Evolutionary conservation across 2,888 invertebrate genomes (phyloP).

Genomic region (Physocephala rufipes): DNA sequence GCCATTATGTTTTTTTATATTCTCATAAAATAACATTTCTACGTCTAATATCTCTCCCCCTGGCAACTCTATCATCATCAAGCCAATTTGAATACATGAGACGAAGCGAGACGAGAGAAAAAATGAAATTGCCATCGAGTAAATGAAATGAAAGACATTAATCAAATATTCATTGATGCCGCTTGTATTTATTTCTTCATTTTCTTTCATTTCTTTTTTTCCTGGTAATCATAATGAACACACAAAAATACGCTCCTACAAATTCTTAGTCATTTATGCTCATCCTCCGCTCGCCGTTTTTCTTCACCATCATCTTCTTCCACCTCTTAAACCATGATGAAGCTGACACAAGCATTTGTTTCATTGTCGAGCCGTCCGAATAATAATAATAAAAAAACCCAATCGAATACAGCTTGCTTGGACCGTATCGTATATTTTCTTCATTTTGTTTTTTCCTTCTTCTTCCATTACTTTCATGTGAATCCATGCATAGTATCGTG

Average conservation of each 20-base stretch:
- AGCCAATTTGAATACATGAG: not conserved
- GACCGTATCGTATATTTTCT: too few relatives aligned
- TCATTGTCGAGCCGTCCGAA: too few relatives aligned
- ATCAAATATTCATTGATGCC: conserved; percentile 32
- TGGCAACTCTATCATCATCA: too few relatives aligned
- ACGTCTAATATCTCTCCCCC: not conserved
- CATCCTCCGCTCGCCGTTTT: too few relatives aligned
- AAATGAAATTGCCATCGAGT: too few relatives aligned
- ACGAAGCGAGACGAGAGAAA: conserved; percentile 17
- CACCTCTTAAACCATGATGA: too few relatives aligned
- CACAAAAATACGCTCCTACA: not conserved
- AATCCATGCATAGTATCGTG: not conserved
- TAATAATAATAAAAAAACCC: too few relatives aligned
- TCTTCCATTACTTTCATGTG: not conserved
- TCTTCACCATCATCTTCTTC: too few relatives aligned
- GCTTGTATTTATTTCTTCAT: conserved; percentile 31
- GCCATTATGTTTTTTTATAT: too few relatives aligned
- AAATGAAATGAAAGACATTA: conserved; percentile 17
- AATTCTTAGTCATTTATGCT: not conserved
- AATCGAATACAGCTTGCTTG: too few relatives aligned
- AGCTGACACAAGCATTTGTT: too few relatives aligned
- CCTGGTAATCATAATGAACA: not conserved
- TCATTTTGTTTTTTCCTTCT: not conserved
- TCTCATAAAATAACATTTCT: not conserved
- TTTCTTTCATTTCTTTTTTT: too few relatives aligned